Base-by-base conservation (phyloP, 2,888 invertebrate species). In the Dryobotodes eremita region DNA sequence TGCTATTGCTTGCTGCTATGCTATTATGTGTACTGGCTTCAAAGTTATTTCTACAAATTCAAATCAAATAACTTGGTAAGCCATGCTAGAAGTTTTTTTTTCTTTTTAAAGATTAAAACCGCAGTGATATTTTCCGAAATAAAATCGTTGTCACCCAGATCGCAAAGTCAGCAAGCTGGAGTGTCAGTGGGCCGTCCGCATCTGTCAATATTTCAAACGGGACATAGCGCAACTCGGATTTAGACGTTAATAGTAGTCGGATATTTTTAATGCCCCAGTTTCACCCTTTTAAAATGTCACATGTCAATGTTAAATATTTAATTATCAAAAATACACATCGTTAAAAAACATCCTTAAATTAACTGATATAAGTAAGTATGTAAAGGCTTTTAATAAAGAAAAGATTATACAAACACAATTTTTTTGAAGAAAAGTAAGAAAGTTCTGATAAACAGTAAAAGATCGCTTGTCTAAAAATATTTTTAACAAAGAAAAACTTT, bases 361-460 rank as follows among this genome's bases (percentile, higher is more conserved):
- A 57, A 65, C 42, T 31, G 11, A 53, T 31, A 13, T 36, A 36
- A 57, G 11, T 42, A 36, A 57, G 11, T 23, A 53, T 36, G 36
- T 55, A 48, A 48, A 74, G 23, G 5, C 7, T 74, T 42, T 31
- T 15, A 48, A 48, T 7, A 42, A 26, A 57, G 11, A 57, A 80
- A 70, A 80, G 50, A 1, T 75, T 65, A 46, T n/a, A n/a, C 42
- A 53, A 65, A 70, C 26, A 81, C 55, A 68, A 57, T 2, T 23
- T 36, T 65, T 82, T 23, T 23, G 11, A 65, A 75, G n/a, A 69
- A 70, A 59, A 70, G 48, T 48, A 55, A 55, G 15, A 77, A 81
- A 77, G 15, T 82, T 74, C 36, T 65, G 31, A 23, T 17, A 69
- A 26, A 69, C 48, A 66, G 36, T 55, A 82, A 77, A 77, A 48